phyloP scores from a whole-genome alignment of 2,888 invertebrate species.

The Cryptus viduatorius region DNA sequence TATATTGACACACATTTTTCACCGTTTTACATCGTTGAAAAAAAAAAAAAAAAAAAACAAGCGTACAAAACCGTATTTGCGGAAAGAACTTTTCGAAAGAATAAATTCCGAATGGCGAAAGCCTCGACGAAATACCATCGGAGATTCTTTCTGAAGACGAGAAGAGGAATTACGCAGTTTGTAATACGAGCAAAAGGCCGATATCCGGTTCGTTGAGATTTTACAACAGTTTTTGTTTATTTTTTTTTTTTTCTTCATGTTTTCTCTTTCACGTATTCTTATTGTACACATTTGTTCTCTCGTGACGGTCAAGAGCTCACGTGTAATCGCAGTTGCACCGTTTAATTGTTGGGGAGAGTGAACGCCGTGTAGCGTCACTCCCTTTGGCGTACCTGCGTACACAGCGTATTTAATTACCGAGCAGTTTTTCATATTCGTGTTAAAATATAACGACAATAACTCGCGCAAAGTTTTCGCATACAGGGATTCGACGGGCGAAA shows the following conservation, averaged over 20 bases:
- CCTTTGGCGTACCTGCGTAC: neutral
- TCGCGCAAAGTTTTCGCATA: neutral
- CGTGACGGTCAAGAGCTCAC: conserved; percentile 41
- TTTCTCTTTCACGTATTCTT: conserved; percentile 15
- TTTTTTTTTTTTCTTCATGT: neutral
- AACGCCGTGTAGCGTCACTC: neutral
- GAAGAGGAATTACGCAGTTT: conserved; percentile 36
- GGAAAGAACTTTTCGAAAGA: neutral
- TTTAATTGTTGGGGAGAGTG: conserved; percentile 15
- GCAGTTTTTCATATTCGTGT: neutral
- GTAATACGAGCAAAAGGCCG: conserved; percentile 54
- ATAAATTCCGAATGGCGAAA: neutral
- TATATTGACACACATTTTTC: conserved; percentile 33
- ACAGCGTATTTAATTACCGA: conserved; percentile 2
- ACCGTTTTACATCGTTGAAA: neutral
- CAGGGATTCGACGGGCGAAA: neutral
- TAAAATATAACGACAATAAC: neutral
- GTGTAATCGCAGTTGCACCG: conserved; percentile 26
- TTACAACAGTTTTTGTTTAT: conserved; percentile 25
- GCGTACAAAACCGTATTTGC: neutral
- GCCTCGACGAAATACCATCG: neutral
- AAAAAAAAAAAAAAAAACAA: neutral
- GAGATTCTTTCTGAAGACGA: neutral
- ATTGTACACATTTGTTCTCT: conserved; percentile 3
- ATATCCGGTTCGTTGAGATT: conserved; percentile 53